A percentile compares a stretch with the other conserved stretches of the same genome.
Evolutionary conservation across 2,797 vertebrate species (phyloP).

Genomic region (Scolopax rusticola): DNA sequence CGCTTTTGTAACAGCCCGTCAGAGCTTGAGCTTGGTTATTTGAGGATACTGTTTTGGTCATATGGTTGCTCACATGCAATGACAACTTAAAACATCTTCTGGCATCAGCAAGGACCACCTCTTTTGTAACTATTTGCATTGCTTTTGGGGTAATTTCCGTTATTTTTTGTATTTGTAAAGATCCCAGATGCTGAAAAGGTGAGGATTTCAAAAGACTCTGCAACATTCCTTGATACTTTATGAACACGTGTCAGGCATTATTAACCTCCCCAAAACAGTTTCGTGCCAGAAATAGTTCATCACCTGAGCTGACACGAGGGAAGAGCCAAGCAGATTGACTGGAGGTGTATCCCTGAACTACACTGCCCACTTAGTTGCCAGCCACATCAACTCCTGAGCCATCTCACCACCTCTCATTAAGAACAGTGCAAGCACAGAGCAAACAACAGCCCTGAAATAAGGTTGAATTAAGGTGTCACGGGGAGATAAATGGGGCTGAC

Average conservation of each 20-base stretch:
- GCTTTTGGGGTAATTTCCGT: not conserved
- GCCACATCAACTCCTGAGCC: not conserved
- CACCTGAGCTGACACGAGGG: not conserved
- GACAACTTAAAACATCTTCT: not conserved
- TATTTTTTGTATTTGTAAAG: not conserved
- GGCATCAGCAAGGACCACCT: not conserved
- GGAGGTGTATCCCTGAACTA: not conserved
- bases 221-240: not conserved
- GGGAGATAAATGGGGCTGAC: not conserved
- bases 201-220: not conserved
- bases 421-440: not conserved
- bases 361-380: not conserved
- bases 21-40: not conserved
- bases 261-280: not conserved
- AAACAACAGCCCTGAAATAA: not conserved
- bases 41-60: not conserved
- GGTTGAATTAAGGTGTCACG: not conserved
- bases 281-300: not conserved
- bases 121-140: not conserved
- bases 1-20: not conserved
- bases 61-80: accelerated
- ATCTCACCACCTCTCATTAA: not conserved
- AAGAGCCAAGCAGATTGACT: not conserved
- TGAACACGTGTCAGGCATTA: not conserved
- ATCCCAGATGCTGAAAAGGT: not conserved